These are phyloP conservation scores for Protomyctophum bolini DNA, from an alignment of 2,113 vertebrate species.

Conservation along the genomic window DNA sequence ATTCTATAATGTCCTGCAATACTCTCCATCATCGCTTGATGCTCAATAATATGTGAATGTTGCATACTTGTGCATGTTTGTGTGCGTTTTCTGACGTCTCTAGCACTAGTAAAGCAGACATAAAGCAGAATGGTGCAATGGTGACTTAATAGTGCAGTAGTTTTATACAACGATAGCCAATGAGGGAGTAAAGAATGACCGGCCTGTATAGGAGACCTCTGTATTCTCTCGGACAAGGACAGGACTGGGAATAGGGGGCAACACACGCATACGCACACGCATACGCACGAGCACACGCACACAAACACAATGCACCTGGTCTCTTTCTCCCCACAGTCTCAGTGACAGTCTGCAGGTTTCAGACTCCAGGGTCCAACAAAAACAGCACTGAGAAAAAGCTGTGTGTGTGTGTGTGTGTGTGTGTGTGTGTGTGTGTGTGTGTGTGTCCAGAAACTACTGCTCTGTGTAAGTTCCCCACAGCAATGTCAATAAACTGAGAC, in stretches of 20 bases:
- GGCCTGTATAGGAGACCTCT: constrained; percentile 27
- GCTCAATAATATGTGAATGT: neutral
- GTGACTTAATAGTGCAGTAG: constrained; percentile 38
- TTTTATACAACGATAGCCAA: constrained; percentile 37
- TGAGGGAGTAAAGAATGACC: constrained; percentile 37
- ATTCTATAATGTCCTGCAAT: constrained; percentile 2
- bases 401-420: too few species aligned
- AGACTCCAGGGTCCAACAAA: constrained; percentile 60
- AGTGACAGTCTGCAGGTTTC: constrained; percentile 67
- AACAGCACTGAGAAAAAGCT: constrained; percentile 54
- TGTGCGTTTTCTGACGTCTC: neutral
- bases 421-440: neutral
- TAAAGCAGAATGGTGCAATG: constrained; percentile 44
- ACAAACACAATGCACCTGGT: constrained; percentile 67
- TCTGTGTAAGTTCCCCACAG: constrained; percentile 45
- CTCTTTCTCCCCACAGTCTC: constrained; percentile 31
- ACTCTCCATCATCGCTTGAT: neutral
- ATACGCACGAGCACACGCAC: constrained; percentile 26
- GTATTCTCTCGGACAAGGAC: constrained; percentile 34
- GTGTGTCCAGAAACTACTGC: constrained; percentile 25
- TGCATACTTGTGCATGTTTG: neutral
- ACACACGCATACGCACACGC: constrained; percentile 38
- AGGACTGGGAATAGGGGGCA: constrained; percentile 45
- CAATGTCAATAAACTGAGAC: constrained; percentile 73
- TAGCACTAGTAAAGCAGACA: constrained; percentile 33